Conservation (phyloP, 2,888 invertebrate genomes). For the Sclerodermus sp. region DNA sequence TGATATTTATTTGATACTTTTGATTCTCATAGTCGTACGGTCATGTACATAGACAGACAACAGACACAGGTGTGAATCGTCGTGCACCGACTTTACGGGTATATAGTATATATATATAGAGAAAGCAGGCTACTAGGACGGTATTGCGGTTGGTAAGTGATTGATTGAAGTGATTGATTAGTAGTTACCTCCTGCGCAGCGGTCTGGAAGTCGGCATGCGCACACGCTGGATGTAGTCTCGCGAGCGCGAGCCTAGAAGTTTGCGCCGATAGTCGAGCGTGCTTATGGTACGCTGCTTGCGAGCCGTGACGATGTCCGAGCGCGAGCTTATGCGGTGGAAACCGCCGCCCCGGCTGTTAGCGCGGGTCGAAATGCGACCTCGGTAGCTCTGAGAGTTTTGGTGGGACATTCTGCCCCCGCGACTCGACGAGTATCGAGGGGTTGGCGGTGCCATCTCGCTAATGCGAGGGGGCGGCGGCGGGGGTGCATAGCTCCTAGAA, state of each 20-base stretch:
- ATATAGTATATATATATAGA: slow-evolving; percentile 3
- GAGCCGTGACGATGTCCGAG: slow-evolving; percentile 46
- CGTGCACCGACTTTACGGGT: too few species aligned
- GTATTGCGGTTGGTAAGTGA: slow-evolving; percentile 45
- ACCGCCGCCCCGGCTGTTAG: slow-evolving; percentile 41
- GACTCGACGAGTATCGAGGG: slow-evolving; percentile 45
- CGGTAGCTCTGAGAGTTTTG: slow-evolving; percentile 43
- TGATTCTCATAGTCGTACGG: slow-evolving; percentile 28
- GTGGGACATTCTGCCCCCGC: slow-evolving; percentile 49
- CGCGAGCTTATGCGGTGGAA: slow-evolving; percentile 48
- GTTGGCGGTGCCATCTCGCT: slow-evolving; percentile 50
- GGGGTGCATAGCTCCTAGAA: slow-evolving; percentile 47
- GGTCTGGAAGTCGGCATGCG: slow-evolving; percentile 48
- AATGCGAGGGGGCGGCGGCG: slow-evolving; percentile 47
- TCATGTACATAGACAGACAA: too few species aligned
- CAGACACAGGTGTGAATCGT: too few species aligned
- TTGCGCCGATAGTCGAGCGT: slow-evolving; percentile 54
- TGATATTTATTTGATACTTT: slow-evolving; percentile 21
- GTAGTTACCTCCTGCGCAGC: slow-evolving; percentile 55
- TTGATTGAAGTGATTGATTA: slow-evolving; percentile 35
- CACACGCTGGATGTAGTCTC: slow-evolving; percentile 54
- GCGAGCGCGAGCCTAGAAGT: slow-evolving; percentile 50
- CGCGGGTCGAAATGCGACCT: slow-evolving; percentile 48
- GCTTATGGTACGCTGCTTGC: slow-evolving; percentile 49
- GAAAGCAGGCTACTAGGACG: slow-evolving; percentile 44